These are phyloP conservation scores for Mythimna vitellina DNA, from an alignment of 2,888 invertebrate genomes.

Conservation along the genomic window DNA sequence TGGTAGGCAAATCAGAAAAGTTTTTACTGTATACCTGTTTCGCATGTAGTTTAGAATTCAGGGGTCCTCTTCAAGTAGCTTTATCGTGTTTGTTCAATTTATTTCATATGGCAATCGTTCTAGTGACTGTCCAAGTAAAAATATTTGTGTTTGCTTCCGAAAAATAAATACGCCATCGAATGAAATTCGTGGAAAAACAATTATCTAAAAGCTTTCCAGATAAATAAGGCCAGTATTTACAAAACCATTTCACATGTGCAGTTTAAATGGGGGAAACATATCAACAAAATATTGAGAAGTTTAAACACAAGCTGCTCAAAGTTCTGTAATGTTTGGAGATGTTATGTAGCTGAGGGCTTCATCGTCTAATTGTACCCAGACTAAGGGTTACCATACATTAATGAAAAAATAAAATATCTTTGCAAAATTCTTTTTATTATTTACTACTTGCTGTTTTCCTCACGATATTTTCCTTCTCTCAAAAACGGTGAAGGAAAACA, in stretches of 20 bases:
- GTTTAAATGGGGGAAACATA: constrained; percentile 19
- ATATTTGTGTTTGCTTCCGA: constrained; percentile 26
- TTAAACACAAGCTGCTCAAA: constrained; percentile 52
- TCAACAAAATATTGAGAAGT: constrained; percentile 39
- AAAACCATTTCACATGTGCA: constrained; percentile 23
- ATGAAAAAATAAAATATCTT: no score
- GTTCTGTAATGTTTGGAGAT: constrained; percentile 42
- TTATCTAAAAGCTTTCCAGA: constrained; percentile 24
- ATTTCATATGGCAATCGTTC: constrained; percentile 11
- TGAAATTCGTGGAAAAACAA: constrained; percentile 15
- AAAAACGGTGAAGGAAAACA: no score
- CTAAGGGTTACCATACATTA: background rate
- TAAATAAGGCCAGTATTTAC: constrained; percentile 32
- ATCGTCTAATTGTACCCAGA: constrained; percentile 48
- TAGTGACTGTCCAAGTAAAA: constrained; percentile 14
- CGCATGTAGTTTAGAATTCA: constrained; percentile 53
- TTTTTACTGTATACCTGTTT: constrained; percentile 26
- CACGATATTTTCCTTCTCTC: no score
- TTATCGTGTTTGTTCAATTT: constrained; percentile 23
- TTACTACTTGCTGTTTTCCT: background rate
- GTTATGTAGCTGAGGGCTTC: constrained; percentile 38
- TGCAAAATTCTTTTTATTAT: background rate
- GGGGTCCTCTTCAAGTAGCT: constrained; percentile 26
- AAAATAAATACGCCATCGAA: constrained; percentile 26
- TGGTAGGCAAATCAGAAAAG: constrained; percentile 45